Conservation (phyloP, 2,797 vertebrate genomes). For the Onychomys arenicola region DNA sequence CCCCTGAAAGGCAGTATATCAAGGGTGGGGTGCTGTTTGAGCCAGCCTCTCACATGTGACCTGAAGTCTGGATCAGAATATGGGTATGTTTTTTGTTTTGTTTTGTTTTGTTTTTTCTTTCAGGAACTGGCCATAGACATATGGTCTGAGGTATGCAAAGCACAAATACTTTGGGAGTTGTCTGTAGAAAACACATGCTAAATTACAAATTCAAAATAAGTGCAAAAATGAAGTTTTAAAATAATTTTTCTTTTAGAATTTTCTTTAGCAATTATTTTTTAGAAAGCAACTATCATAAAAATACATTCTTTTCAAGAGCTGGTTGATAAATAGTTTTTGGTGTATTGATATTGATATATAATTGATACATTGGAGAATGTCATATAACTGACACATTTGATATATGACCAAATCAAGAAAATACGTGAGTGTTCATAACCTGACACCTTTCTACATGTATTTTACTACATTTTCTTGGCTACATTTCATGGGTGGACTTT, state of each 20-base stretch:
- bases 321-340: neutral
- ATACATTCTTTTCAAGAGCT: neutral
- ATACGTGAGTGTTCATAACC: neutral
- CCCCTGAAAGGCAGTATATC: neutral
- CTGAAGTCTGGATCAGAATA: neutral
- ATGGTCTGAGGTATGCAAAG: neutral
- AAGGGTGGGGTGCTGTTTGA: neutral
- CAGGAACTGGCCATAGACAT: neutral
- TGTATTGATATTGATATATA: neutral
- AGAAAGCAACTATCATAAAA: neutral
- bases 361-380: neutral
- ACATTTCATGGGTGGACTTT: neutral
- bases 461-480: neutral
- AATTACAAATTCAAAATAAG: conserved; percentile 17
- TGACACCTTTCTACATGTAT: neutral
- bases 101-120: too few relatives aligned
- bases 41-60: neutral
- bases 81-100: too few relatives aligned
- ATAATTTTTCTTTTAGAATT: neutral
- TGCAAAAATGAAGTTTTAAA: neutral
- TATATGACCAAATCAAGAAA: neutral
- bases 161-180: neutral
- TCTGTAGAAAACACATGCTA: neutral
- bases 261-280: neutral
- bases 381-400: neutral